Evolutionary conservation across 2,888 invertebrate species (phyloP).

Genomic region (Agrochola litura): DNA sequence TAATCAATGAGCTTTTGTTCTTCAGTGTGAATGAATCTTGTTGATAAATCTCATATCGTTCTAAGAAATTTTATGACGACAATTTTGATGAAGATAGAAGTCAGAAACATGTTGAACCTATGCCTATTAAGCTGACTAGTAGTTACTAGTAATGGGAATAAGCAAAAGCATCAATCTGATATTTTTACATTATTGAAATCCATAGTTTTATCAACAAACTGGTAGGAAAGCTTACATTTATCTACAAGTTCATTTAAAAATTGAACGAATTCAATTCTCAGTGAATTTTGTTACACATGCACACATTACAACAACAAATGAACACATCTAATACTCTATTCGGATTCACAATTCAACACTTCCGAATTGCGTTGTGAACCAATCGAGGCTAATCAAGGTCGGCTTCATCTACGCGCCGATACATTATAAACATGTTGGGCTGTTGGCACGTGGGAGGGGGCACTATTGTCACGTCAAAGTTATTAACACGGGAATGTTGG

Average conservation of each 20-base stretch:
- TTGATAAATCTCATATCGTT: background rate
- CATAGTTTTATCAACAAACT: background rate
- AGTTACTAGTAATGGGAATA: background rate
- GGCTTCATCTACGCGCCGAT: conserved; percentile 38
- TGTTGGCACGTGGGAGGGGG: conserved; percentile 21
- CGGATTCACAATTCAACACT: conserved; percentile 74
- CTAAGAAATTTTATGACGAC: background rate
- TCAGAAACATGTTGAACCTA: no score
- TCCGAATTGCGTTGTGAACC: conserved; percentile 79
- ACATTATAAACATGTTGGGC: conserved; percentile 40
- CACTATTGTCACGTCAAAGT: conserved; percentile 36
- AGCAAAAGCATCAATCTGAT: background rate
- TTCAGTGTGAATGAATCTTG: background rate
- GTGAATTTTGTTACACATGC: background rate
- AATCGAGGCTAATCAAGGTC: conserved; percentile 77
- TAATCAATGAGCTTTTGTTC: background rate
- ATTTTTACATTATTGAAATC: no score
- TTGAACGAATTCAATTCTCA: no score
- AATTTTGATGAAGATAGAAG: no score
- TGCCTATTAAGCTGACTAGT: background rate
- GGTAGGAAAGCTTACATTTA: background rate
- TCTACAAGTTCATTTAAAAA: background rate
- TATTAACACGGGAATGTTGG: conserved; percentile 40
- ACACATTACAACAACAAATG: conserved; percentile 52
- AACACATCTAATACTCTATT: conserved; percentile 69